Evolutionary conservation across 2,888 invertebrate species (phyloP).

Genomic region (Pycnomerus fuliginosus): DNA sequence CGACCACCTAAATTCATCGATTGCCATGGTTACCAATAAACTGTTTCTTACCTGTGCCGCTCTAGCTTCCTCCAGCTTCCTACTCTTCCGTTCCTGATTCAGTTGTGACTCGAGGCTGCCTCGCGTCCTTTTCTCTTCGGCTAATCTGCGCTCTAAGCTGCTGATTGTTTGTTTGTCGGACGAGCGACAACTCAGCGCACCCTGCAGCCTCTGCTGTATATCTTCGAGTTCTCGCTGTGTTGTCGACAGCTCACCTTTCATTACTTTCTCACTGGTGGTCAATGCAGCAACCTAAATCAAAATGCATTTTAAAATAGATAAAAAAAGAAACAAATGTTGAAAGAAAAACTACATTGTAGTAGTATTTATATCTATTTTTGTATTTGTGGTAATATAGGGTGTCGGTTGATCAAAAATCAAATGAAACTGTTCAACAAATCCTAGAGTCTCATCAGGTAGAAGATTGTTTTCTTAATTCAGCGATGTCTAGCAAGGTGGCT

Average conservation of each 20-base stretch:
- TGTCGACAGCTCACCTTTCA: conserved; percentile 70
- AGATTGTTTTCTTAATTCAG: no score
- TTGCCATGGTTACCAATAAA: no score
- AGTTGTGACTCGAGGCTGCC: conserved; percentile 72
- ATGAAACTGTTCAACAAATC: no score
- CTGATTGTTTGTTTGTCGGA: conserved; percentile 76
- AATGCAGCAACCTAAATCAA: conserved; percentile 59
- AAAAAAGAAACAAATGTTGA: conserved; percentile 1
- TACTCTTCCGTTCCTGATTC: conserved; percentile 69
- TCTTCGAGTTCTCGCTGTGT: conserved; percentile 86
- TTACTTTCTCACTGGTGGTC: conserved; percentile 66
- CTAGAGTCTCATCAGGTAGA: no score
- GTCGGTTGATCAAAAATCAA: no score
- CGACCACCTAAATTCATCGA: conserved; percentile 37
- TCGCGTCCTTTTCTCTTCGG: conserved; percentile 81
- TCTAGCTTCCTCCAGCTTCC: conserved; percentile 57
- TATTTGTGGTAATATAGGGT: no score
- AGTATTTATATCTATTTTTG: no score
- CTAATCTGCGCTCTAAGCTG: conserved; percentile 76
- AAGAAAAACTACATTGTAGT: conserved; percentile 1
- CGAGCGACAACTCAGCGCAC: conserved; percentile 69
- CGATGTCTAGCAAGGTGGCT: no score
- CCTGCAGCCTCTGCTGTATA: conserved; percentile 79
- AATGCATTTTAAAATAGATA: neutral
- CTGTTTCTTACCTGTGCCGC: conserved; percentile 44